Base-by-base conservation (phyloP, 2,113 vertebrate genomes). In the Anseranas semipalmata region DNA sequence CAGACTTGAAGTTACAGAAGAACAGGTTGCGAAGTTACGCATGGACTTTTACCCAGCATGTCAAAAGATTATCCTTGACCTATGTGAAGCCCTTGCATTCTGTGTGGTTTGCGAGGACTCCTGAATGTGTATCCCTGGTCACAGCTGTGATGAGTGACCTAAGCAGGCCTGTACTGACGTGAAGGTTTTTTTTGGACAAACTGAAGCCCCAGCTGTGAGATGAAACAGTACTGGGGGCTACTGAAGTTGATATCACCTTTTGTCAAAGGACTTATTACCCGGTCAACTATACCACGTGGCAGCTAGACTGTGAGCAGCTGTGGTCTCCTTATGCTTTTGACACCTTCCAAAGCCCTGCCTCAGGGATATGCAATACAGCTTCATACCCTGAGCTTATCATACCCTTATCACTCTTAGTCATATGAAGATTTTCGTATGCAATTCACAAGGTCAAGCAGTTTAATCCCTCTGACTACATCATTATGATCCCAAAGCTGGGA, bases 111-210 rank as follows among this genome's bases (percentile, higher is more conserved):
- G 30, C 27, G 67, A 67, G 30, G 41, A 18, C 20, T 50, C 55
- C 78, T 68, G 59, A 52, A 15, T 3, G 21, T 9, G 13, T 0
- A 0, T n/a, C 39, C 43, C 39, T 45, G 19, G n/a, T 4, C 39
- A 20, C 37, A 88, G 58, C 80, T 60, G 63, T 22, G 55, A 48
- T 41, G 41, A 20, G 28, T 17, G 45, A n/a, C 56, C 25, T 25
- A 10, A 21, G 27, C 66, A 78, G 58, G 32, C 59, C 59, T 39
- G 39, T 37, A 27, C 37, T 21, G 50, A 43, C 0, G 0, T 33
- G 71, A 46, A 32, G 25, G 9, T 52, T 60, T 53, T 75, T 46
- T 33, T 20, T 2, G 0, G 39, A 25, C 25, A 30, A 53, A 11
- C 30, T 43, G 50, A 50, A 71, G 58, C 30, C 39, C 27, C 10